Evolutionary conservation across 1,140 invertebrate genomes (phyloP).

Genomic region (Aphaenogaster rudis): DNA sequence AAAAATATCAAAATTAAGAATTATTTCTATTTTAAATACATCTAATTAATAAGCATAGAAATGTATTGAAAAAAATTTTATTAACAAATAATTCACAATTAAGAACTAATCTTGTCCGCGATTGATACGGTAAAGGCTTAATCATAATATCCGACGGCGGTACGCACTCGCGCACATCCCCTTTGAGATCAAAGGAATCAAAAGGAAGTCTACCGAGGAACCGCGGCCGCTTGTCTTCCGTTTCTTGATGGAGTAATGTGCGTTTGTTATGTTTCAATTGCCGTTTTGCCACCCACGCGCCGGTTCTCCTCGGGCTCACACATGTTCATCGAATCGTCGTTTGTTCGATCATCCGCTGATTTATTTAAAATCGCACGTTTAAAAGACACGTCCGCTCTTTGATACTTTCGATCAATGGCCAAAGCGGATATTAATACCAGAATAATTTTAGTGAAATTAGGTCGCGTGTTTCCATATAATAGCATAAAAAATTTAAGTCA

Average conservation of each 20-base stretch:
- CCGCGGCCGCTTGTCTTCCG: constrained; percentile 79
- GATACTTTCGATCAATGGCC: background rate
- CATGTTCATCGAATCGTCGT: constrained; percentile 59
- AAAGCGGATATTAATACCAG: background rate
- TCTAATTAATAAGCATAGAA: background rate
- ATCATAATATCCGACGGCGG: constrained; percentile 24
- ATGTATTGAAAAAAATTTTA: background rate
- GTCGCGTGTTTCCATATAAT: background rate
- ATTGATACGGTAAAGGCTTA: constrained; percentile 40
- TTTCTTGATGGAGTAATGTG: constrained; percentile 83
- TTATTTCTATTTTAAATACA: background rate
- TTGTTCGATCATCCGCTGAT: constrained; percentile 9
- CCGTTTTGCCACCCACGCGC: constrained; percentile 78
- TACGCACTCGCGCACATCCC: constrained; percentile 28
- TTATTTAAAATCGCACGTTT: background rate
- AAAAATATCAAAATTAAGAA: background rate
- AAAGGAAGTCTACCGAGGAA: constrained; percentile 70
- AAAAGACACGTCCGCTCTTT: background rate
- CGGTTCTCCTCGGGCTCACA: constrained; percentile 76
- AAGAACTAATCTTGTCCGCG: background rate
- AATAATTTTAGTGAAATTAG: constrained; percentile 13
- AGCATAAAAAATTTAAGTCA: background rate
- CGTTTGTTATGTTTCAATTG: constrained; percentile 85
- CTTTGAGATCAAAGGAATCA: constrained; percentile 79
- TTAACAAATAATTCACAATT: background rate